Evolutionary conservation across 2,113 vertebrate genomes (phyloP).

Genomic region (Caranx melampygus): DNA sequence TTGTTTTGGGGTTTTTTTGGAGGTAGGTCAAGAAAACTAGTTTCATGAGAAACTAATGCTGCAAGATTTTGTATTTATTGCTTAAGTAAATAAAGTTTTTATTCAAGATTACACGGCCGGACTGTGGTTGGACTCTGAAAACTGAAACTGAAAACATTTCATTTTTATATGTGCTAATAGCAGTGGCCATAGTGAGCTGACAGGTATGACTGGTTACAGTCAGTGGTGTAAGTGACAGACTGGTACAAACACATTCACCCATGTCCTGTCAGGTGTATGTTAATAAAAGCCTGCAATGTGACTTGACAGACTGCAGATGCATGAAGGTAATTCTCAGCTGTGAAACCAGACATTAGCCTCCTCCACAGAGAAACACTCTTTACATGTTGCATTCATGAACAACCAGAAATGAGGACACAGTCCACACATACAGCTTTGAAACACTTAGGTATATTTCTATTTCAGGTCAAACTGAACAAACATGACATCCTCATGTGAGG

Average conservation of each 20-base stretch:
- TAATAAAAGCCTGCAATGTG: background rate
- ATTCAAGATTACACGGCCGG: background rate
- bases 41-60: constrained; percentile 1
- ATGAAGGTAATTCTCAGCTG: background rate
- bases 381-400: background rate
- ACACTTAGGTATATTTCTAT: constrained; percentile 83
- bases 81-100: constrained; percentile 61
- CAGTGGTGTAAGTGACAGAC: background rate
- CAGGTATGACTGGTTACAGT: constrained; percentile 59
- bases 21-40: constrained; percentile 7
- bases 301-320: background rate
- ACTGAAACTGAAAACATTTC: background rate
- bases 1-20: background rate
- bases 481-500: constrained; percentile 77
- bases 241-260: background rate
- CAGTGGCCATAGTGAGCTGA: constrained; percentile 37
- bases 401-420: constrained; percentile 48
- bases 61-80: constrained; percentile 58
- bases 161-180: background rate
- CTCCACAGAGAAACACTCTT: background rate
- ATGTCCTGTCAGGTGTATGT: background rate
- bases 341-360: background rate
- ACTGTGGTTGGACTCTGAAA: background rate
- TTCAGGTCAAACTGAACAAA: constrained; percentile 78
- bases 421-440: constrained; percentile 71